A percentile compares a stretch with the other conserved stretches of the same genome.
These are phyloP conservation scores for Acipenser ruthenus DNA, from an alignment of 2,797 vertebrate genomes.

Conservation along the genomic window DNA sequence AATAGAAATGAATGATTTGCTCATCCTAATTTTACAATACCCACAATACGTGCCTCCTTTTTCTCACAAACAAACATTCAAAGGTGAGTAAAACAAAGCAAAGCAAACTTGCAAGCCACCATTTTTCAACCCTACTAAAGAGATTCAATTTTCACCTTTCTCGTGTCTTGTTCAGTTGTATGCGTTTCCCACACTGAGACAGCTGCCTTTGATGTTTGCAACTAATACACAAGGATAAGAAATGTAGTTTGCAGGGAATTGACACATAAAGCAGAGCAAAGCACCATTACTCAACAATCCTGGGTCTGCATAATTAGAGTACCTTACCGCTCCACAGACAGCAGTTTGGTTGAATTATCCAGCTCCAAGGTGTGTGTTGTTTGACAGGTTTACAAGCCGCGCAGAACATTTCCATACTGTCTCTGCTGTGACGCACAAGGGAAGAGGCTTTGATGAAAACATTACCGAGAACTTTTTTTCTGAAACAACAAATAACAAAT, in stretches of 20 bases:
- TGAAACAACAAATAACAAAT: conserved; percentile 54
- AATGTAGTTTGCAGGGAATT: conserved; percentile 66
- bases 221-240: conserved; percentile 66
- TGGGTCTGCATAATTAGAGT: conserved; percentile 58
- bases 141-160: conserved; percentile 66
- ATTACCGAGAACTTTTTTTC: conserved; percentile 53
- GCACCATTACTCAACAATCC: conserved; percentile 66
- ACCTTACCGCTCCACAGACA: conserved; percentile 65
- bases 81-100: too few relatives aligned
- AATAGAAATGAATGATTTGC: too few relatives aligned
- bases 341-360: conserved; percentile 67
- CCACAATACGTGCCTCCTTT: too few relatives aligned
- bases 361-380: conserved; percentile 65
- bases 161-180: conserved; percentile 56
- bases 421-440: conserved; percentile 65
- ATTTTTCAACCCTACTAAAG: conserved; percentile 54
- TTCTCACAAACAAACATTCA: too few relatives aligned
- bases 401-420: conserved; percentile 68
- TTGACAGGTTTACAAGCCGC: conserved; percentile 69
- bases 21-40: too few relatives aligned
- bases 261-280: conserved; percentile 69
- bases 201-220: conserved; percentile 65
- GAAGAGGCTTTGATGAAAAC: conserved; percentile 69
- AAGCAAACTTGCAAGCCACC: too few relatives aligned
- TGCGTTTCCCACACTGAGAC: conserved; percentile 44